phyloP scores from a whole-genome alignment of 2,797 vertebrate genomes.

The Sitta carolinensis region DNA sequence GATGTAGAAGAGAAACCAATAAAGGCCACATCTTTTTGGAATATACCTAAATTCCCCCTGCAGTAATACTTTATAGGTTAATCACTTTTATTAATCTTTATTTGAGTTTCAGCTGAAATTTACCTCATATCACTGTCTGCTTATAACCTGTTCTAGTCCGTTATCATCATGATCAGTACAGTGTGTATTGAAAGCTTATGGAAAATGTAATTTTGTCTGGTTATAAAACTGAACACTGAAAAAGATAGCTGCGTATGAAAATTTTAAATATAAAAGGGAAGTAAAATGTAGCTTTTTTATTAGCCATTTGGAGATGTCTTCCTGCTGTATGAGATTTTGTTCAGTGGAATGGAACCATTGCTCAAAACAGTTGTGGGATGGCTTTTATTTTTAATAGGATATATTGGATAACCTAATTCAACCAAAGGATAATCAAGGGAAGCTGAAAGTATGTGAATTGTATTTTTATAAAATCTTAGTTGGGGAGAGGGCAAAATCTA shows the following conservation, averaged over 20 bases:
- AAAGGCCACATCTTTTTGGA: background rate
- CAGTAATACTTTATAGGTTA: background rate
- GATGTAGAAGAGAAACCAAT: background rate
- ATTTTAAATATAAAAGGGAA: background rate
- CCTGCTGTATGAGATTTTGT: background rate
- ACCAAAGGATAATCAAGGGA: background rate
- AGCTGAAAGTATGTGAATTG: background rate
- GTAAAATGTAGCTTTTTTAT: background rate
- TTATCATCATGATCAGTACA: constrained; percentile 7
- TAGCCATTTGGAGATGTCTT: background rate
- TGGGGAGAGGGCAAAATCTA: background rate
- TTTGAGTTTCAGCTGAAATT: background rate
- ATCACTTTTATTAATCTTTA: background rate
- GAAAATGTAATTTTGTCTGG: constrained; percentile 4
- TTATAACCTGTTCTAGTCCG: background rate
- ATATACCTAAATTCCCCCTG: background rate
- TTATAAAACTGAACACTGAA: background rate
- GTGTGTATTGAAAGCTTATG: background rate
- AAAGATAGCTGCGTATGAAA: constrained; percentile 15
- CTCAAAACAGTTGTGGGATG: background rate
- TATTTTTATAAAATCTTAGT: background rate
- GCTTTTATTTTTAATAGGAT: background rate
- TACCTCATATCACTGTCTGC: background rate
- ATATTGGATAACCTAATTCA: background rate
- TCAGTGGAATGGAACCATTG: background rate